A percentile compares a stretch with the other conserved stretches of the same genome.
Evolutionary conservation across 2,113 vertebrate genomes (phyloP).

Genomic region (Plectropomus leopardus): DNA sequence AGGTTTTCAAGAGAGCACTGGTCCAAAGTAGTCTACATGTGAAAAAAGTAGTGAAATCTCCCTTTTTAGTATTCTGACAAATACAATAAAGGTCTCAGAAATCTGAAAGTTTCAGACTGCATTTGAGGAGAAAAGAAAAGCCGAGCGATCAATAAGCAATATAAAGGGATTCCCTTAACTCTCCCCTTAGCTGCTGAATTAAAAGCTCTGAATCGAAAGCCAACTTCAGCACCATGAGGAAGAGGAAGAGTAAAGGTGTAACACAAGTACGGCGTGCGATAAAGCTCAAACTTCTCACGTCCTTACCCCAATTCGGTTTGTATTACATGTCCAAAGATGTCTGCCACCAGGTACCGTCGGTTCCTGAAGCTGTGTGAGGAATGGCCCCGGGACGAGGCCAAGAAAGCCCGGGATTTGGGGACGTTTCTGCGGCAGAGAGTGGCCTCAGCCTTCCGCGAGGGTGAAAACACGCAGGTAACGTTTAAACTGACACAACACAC

Average conservation of each 20-base stretch:
- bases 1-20: too few species aligned
- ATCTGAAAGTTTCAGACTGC: too few species aligned
- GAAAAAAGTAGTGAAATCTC: too few species aligned
- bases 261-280: constrained; percentile 59
- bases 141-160: too few species aligned
- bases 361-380: constrained; percentile 96
- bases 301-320: neutral
- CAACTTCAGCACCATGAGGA: too few species aligned
- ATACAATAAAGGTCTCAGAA: too few species aligned
- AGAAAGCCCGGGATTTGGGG: constrained; percentile 91
- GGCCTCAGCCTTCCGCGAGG: constrained; percentile 92
- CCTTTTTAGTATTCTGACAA: too few species aligned
- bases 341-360: constrained; percentile 91
- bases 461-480: constrained; percentile 93
- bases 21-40: too few species aligned
- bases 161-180: too few species aligned
- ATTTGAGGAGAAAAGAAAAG: too few species aligned
- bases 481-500: neutral
- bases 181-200: too few species aligned
- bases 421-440: constrained; percentile 90
- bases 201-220: too few species aligned
- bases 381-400: constrained; percentile 93
- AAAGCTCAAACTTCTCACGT: constrained; percentile 12
- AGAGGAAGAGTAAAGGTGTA: constrained; percentile 42
- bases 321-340: constrained; percentile 80